Evolutionary conservation across 2,113 vertebrate species (phyloP).

Genomic region (Phylloscopus trochiloides): DNA sequence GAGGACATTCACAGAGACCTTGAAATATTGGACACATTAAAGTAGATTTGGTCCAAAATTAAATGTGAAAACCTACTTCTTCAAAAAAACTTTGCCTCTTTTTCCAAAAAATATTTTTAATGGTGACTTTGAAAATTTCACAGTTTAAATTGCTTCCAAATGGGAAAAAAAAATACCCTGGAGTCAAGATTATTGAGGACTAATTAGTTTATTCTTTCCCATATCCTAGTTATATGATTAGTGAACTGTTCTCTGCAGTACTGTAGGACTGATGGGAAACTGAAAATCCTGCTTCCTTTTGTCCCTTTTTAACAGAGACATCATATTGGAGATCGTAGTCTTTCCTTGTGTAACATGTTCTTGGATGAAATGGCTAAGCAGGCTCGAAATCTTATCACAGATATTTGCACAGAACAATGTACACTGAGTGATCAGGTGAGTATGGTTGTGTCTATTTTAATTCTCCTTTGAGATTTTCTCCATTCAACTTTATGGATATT

Average conservation of each 20-base stretch:
- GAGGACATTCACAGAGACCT: neutral
- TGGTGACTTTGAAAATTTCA: neutral
- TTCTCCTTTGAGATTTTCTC: neutral
- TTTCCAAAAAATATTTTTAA: neutral
- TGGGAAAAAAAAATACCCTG: neutral
- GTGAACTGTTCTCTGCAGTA: neutral
- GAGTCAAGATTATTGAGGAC: neutral
- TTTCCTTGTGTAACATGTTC: slow-evolving; percentile 99
- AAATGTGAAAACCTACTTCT: neutral
- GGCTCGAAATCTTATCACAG: slow-evolving; percentile 96
- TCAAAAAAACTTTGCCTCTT: neutral
- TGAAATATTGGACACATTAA: neutral
- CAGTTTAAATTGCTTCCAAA: neutral
- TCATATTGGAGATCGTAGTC: slow-evolving; percentile 97
- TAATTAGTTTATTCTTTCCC: neutral
- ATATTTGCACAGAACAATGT: slow-evolving; percentile 98
- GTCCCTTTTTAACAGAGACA: slow-evolving; percentile 79
- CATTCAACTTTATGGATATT: neutral
- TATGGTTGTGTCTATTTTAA: neutral
- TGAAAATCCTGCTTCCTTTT: neutral
- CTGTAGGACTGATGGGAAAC: neutral
- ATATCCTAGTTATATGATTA: neutral
- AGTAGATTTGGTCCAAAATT: neutral
- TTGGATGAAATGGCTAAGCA: slow-evolving; percentile 99
- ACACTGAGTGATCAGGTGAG: slow-evolving; percentile 96